Percentiles rank a stretch among this genome's conserved stretches.
Evolutionary conservation across 1,140 invertebrate genomes (phyloP).

Genomic region (Cherax destructor): DNA sequence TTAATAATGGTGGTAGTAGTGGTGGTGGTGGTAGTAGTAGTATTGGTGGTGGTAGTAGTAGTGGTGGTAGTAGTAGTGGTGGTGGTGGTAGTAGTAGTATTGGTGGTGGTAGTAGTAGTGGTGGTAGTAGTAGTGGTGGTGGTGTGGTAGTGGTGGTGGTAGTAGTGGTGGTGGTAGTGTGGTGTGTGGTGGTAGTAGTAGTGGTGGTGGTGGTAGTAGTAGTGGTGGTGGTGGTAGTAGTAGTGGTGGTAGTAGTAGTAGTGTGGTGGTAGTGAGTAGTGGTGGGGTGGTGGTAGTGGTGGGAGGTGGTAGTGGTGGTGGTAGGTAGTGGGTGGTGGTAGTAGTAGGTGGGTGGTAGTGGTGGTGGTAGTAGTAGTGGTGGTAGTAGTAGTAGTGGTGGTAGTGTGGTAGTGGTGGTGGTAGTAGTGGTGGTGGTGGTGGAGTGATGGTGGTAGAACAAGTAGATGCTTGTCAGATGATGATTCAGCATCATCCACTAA

Average conservation of each 20-base stretch:
- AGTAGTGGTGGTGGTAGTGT: neutral
- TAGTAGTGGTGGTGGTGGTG: neutral
- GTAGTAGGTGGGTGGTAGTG: neutral
- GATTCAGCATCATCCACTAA: neutral
- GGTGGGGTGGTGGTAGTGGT: neutral
- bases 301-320: neutral
- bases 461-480: neutral
- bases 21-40: too few species aligned
- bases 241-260: neutral
- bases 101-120: too few species aligned
- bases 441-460: neutral
- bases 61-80: neutral
- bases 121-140: too few species aligned
- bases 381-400: neutral
- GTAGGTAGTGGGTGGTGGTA: neutral
- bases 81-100: too few species aligned
- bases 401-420: neutral
- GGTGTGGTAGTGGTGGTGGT: too few species aligned
- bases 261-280: neutral
- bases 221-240: conserved; percentile 7
- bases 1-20: too few species aligned
- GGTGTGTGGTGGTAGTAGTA: neutral
- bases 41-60: too few species aligned
- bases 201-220: neutral
- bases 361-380: neutral